Conservation (phyloP, 2,888 invertebrate genomes). For the Ormyrus nitidulus region DNA sequence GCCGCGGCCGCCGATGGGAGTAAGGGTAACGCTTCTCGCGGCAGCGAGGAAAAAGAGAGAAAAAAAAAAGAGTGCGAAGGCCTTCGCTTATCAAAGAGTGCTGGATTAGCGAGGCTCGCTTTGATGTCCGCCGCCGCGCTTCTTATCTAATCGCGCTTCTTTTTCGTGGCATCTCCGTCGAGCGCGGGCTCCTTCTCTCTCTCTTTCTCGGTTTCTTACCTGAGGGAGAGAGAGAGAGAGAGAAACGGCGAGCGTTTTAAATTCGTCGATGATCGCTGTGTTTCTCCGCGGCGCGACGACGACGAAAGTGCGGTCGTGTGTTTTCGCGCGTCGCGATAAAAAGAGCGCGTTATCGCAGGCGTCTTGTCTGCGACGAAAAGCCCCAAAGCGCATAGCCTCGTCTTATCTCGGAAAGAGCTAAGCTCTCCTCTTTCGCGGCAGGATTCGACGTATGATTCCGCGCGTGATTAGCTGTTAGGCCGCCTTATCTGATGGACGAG, state of each 20-base stretch:
- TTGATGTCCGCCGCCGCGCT: constrained; percentile 71
- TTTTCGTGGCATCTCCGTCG: constrained; percentile 55
- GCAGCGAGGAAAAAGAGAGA: not conserved
- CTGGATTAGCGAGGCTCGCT: constrained; percentile 74
- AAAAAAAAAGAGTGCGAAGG: constrained; percentile 61
- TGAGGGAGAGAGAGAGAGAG: not conserved
- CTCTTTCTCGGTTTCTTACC: constrained; percentile 7
- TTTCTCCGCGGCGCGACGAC: constrained; percentile 23
- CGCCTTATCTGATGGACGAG: not conserved
- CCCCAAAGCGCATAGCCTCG: not conserved
- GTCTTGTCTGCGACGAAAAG: not conserved
- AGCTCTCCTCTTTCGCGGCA: too few relatives aligned
- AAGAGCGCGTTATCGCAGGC: constrained; percentile 20
- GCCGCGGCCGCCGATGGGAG: too few relatives aligned
- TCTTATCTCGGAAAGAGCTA: not conserved
- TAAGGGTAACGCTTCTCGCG: too few relatives aligned
- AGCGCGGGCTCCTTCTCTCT: constrained; percentile 41
- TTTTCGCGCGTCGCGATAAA: constrained; percentile 46
- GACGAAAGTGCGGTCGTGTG: not conserved
- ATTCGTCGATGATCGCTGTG: not conserved
- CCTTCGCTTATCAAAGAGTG: constrained; percentile 74
- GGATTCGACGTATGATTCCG: not conserved
- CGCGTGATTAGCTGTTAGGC: not conserved
- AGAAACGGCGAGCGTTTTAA: not conserved
- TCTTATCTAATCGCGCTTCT: constrained; percentile 73